Evolutionary conservation across 1,140 invertebrate species (phyloP), one percentile per base, ranked within the genome.

Genomic region (Diorhabda carinulata): DNA sequence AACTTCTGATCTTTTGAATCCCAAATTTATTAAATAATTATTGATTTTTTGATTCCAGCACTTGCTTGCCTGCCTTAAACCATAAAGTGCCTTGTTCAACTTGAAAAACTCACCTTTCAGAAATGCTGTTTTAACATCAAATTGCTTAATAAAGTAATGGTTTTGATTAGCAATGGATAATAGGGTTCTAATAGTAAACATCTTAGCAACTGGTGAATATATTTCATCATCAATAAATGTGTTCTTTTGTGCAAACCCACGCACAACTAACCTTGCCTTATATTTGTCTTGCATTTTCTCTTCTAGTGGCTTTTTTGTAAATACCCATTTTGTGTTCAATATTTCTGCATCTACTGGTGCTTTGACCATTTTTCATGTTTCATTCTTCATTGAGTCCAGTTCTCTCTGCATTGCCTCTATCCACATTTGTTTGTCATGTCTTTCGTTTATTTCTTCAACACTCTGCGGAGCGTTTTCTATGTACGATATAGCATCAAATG

Each of bases 181-280:
- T 56, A 65, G 42, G 5, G 47, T 52, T 47, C 63, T 9, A 56
- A 65, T 65, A 10, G 63, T 52, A 52, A 25, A 52, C 10, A 57
- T 65, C 40, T 41, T 57, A 52, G 63, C 63, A 3, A 57, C 44
- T 5, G 63, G 63, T 10, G 63, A 65, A 65, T 65, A 65, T 3
- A 65, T 61, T 41, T 57, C 9, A 10, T 60, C 7, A 76, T 66
- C 5, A 25, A 25, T 25, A 25, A 25, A 25, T 25, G 25, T 25
- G 25, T 25, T 25, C 25, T 25, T 25, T 25, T 25, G 25, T 74
- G 74, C 52, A 63, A 74, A 81, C 8, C 80, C 81, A 71, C 79
- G 77, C 41, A 77, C 78, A 9, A 83, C 81, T 61, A 81, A 70
- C 62, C 80, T 70, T 9, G 82, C 80, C 71, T 83, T 83, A 65